Conservation (phyloP, 2,113 vertebrate species). For the Notothenia coriiceps region DNA sequence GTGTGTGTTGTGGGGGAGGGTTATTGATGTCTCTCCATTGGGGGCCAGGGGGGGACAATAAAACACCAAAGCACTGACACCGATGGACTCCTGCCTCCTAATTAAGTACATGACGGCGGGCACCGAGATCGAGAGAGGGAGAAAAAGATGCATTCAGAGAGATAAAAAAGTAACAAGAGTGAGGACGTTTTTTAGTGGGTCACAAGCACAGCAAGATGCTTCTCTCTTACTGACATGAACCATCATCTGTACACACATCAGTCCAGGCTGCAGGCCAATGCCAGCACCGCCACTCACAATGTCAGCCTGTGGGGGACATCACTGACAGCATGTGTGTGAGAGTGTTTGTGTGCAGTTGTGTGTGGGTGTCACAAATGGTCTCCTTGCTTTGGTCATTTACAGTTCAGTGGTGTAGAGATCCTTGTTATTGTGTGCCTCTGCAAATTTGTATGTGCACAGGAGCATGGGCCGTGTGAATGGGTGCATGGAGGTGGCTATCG, state of each 20-base stretch:
- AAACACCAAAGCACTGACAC: conserved; percentile 75
- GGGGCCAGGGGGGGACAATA: conserved; percentile 61
- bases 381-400: conserved; percentile 52
- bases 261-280: conserved; percentile 11
- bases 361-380: conserved; percentile 11
- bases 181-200: conserved; percentile 22
- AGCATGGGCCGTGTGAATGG: conserved; percentile 35
- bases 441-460: conserved; percentile 58
- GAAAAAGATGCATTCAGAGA: conserved; percentile 18
- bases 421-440: conserved; percentile 46
- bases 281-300: conserved; percentile 30
- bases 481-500: conserved; percentile 34
- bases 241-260: conserved; percentile 3
- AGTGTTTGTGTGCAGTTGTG: conserved; percentile 22
- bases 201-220: conserved; percentile 29
- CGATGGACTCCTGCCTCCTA: conserved; percentile 77
- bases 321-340: conserved; percentile 10
- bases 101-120: conserved; percentile 70
- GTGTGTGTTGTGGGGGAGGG: conserved; percentile 42
- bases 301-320: conserved; percentile 17
- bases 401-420: conserved; percentile 45
- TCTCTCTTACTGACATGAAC: background rate
- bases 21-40: conserved; percentile 72
- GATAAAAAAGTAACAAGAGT: conserved; percentile 19
- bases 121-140: conserved; percentile 17